Evolutionary conservation across 1,140 invertebrate genomes (phyloP).

Genomic region (Achroia grisella): DNA sequence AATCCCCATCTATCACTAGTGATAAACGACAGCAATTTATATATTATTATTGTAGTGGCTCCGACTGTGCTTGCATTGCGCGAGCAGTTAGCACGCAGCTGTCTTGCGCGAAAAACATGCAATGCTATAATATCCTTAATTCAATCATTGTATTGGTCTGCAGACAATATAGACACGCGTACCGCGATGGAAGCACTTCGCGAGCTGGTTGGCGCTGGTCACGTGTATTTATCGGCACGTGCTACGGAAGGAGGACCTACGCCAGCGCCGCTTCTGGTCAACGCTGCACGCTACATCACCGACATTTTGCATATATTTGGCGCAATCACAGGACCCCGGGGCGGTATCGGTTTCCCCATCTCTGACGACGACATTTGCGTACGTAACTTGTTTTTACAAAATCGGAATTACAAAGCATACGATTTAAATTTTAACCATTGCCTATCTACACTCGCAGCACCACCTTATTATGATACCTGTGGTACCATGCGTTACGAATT

Average conservation of each 20-base stretch:
- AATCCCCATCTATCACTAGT: too few species aligned
- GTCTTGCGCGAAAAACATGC: too few species aligned
- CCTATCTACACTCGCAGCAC: too few species aligned
- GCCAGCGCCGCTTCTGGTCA: conserved; percentile 77
- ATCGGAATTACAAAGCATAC: too few species aligned
- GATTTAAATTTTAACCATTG: too few species aligned
- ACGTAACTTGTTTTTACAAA: conserved; percentile 34
- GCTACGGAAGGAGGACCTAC: conserved; percentile 34
- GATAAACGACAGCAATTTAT: too few species aligned
- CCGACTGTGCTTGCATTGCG: too few species aligned
- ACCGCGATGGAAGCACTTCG: conserved; percentile 86
- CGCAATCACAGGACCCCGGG: conserved; percentile 79
- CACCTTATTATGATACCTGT: too few species aligned
- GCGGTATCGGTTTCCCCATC: conserved; percentile 87
- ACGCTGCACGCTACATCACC: conserved; percentile 88
- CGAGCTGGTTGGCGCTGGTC: conserved; percentile 86
- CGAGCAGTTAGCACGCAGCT: too few species aligned
- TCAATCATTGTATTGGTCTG: not conserved
- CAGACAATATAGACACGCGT: conserved; percentile 97
- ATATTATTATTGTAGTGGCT: too few species aligned
- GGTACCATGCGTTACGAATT: too few species aligned
- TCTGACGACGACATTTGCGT: conserved; percentile 71
- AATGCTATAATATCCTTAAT: too few species aligned
- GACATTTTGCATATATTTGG: conserved; percentile 93
- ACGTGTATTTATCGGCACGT: conserved; percentile 87